These are phyloP conservation scores for Limnodromus scolopaceus DNA, from an alignment of 2,797 vertebrate species.

Conservation along the genomic window DNA sequence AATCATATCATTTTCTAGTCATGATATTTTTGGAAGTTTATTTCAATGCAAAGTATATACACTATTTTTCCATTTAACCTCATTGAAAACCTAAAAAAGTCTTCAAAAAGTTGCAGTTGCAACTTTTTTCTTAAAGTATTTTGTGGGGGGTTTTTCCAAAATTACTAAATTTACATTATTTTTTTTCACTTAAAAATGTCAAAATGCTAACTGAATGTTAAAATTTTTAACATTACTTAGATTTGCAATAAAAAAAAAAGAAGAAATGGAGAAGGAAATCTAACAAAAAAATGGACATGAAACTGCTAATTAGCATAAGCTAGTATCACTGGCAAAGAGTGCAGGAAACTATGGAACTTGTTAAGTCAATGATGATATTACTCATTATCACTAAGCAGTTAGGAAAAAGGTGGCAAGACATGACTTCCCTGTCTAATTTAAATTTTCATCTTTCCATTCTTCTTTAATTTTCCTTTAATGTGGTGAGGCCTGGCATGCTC, in stretches of 20 bases:
- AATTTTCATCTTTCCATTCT: constrained; percentile 2
- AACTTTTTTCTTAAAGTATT: background rate
- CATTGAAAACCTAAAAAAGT: background rate
- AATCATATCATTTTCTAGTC: background rate
- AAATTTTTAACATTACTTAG: background rate
- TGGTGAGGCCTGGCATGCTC: background rate
- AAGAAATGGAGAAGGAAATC: background rate
- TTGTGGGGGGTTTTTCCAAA: rapidly evolving
- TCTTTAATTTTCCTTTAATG: constrained; percentile 29
- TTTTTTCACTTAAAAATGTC: background rate
- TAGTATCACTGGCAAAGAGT: background rate
- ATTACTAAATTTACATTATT: background rate
- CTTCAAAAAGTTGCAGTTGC: rapidly evolving
- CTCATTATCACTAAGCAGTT: background rate
- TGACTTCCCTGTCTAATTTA: background rate
- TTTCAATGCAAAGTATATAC: background rate
- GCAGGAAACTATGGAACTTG: background rate
- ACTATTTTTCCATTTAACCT: background rate
- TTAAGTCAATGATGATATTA: background rate
- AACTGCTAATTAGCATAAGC: background rate
- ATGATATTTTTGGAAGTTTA: background rate
- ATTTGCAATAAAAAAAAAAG: background rate
- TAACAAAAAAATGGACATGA: background rate
- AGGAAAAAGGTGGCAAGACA: background rate
- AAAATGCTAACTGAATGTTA: background rate